Conservation (phyloP, 2,888 invertebrate species). For the Ectobius pallidus region DNA sequence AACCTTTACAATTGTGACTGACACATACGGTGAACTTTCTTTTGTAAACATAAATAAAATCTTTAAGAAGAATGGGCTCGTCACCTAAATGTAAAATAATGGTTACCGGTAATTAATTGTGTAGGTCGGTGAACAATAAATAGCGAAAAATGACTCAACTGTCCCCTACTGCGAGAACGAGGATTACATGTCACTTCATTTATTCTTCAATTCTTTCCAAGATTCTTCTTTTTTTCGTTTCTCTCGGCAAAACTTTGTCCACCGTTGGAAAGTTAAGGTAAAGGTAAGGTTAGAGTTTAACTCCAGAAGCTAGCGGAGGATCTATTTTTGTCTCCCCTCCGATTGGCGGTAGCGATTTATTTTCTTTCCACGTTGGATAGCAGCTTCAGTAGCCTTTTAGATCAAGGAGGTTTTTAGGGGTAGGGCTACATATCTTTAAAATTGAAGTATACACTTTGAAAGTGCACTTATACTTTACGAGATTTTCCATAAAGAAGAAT, state of each 20-base stretch:
- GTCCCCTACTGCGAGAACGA: neutral
- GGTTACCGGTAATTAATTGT: no score
- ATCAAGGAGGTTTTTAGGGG: neutral
- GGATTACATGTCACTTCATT: neutral
- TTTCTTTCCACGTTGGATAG: neutral
- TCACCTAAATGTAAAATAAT: no score
- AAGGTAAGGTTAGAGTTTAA: conserved; percentile 10
- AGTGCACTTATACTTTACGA: no score
- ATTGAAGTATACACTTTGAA: neutral
- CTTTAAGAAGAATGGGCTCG: no score
- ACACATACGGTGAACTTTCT: no score
- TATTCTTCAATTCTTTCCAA: no score
- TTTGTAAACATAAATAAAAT: no score
- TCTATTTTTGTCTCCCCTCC: conserved; percentile 1
- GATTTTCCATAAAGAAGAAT: no score
- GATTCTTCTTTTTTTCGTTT: neutral
- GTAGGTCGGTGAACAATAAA: no score
- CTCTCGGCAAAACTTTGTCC: neutral
- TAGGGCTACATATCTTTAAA: neutral
- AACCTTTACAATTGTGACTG: no score
- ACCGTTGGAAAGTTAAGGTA: neutral
- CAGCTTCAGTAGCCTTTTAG: neutral
- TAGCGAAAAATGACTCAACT: no score
- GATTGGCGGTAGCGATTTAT: neutral
- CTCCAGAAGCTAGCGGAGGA: neutral